phyloP scores from a whole-genome alignment of 2,888 invertebrate species.

The Pseudococcus viburni region DNA sequence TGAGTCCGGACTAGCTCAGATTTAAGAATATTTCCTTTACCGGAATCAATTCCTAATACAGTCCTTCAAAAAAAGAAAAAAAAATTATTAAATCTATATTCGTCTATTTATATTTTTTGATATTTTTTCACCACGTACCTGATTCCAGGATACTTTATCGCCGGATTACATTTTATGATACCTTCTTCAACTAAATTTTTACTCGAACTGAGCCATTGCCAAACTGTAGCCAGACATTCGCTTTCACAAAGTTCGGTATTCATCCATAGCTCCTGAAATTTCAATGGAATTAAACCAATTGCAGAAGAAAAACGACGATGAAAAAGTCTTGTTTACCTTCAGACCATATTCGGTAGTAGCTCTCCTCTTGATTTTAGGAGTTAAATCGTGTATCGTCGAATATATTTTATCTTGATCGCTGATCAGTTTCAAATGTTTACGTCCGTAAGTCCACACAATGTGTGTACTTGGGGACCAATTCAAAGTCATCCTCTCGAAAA shows the following conservation, averaged over 20 bases:
- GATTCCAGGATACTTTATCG: constrained; percentile 70
- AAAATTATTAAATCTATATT: background rate
- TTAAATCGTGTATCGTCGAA: constrained; percentile 78
- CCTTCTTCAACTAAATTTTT: constrained; percentile 80
- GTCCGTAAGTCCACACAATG: constrained; percentile 83
- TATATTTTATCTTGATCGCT: constrained; percentile 75
- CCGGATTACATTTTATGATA: constrained; percentile 69
- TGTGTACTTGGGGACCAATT: constrained; percentile 84
- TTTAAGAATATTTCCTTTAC: constrained; percentile 67
- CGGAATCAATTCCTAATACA: constrained; percentile 69
- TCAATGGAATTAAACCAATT: background rate
- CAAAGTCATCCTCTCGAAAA: constrained; percentile 86
- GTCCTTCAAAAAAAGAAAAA: constrained; percentile 54
- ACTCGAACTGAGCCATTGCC: constrained; percentile 86
- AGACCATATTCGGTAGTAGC: constrained; percentile 85
- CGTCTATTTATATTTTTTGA: background rate
- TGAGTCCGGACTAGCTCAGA: constrained; percentile 74
- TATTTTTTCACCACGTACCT: constrained; percentile 69
- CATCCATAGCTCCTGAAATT: constrained; percentile 80
- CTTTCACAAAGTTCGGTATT: constrained; percentile 86
- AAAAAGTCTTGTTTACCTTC: constrained; percentile 75
- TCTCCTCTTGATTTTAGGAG: constrained; percentile 80
- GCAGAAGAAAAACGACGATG: background rate
- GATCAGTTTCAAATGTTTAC: constrained; percentile 77
- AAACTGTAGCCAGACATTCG: constrained; percentile 82